Percentiles rank a stretch among this genome's conserved stretches.
Evolutionary conservation across 2,113 vertebrate species (phyloP).

Genomic region (Bubo scandiacus): DNA sequence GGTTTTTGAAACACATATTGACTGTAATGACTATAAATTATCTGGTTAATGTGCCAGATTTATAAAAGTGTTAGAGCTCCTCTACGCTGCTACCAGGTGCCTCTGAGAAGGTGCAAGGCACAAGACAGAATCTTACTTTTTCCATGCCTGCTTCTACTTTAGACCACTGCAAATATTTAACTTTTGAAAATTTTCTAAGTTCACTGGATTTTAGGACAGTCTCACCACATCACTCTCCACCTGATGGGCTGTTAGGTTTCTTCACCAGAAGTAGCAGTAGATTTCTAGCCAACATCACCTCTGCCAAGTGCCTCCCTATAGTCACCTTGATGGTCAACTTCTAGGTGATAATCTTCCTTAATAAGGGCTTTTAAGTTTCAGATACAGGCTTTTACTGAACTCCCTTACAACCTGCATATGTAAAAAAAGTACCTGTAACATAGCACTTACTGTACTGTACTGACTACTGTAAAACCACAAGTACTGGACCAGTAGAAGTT

Average conservation of each 20-base stretch:
- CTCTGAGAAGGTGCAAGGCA: conserved; percentile 45
- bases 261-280: not conserved
- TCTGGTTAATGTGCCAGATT: conserved; percentile 22
- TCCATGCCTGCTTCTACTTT: not conserved
- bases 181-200: not conserved
- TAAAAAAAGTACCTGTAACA: not conserved
- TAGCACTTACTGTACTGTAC: not conserved
- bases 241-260: not conserved
- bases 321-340: not conserved
- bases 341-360: not conserved
- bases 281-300: not conserved
- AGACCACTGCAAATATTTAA: not conserved
- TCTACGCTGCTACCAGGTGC: conserved; percentile 58
- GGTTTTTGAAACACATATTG: conserved; percentile 69
- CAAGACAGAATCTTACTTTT: not conserved
- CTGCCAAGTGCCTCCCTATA: not conserved
- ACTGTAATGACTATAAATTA: conserved; percentile 65
- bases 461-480: not conserved
- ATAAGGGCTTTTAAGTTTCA: not conserved
- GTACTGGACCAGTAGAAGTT: not conserved
- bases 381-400: not conserved
- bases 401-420: not conserved
- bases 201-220: not conserved
- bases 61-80: conserved; percentile 75
- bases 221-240: not conserved